Conservation (phyloP, 2,888 invertebrate species). For the Pristionchus arcanus region DNA sequence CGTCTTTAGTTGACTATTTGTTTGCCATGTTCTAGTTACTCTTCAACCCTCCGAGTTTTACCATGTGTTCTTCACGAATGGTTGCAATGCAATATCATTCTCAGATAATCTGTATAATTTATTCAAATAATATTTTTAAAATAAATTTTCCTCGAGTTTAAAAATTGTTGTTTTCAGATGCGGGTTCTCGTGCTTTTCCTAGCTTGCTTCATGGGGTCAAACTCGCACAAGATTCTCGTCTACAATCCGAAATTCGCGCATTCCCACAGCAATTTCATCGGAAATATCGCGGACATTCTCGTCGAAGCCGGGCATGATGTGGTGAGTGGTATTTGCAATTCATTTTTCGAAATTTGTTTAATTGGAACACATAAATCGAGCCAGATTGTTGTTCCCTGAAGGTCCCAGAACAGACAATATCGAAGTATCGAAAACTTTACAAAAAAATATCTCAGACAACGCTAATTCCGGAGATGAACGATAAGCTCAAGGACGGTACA, state of each 20-base stretch:
- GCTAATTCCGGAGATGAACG: neutral
- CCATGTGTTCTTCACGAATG: neutral
- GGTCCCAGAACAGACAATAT: no score
- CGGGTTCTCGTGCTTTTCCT: neutral
- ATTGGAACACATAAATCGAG: no score
- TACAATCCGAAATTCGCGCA: slow-evolving; percentile 46
- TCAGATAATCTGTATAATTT: no score
- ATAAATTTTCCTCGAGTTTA: no score
- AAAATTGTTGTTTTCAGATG: slow-evolving; percentile 26
- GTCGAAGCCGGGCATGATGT: slow-evolving; percentile 39
- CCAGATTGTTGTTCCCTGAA: no score
- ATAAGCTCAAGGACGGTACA: neutral
- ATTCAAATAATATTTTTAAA: no score
- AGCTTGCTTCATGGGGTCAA: neutral
- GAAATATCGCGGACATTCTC: slow-evolving; percentile 24
- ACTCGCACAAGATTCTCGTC: neutral
- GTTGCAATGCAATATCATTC: no score
- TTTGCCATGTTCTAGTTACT: neutral
- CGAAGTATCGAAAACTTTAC: neutral
- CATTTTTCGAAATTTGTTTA: neutral
- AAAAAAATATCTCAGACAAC: neutral
- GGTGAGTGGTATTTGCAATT: neutral
- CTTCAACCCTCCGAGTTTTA: neutral
- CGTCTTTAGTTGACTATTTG: neutral
- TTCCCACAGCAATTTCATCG: slow-evolving; percentile 40